Evolutionary conservation across 1,140 invertebrate species (phyloP).

Genomic region (Diuraphis noxia): DNA sequence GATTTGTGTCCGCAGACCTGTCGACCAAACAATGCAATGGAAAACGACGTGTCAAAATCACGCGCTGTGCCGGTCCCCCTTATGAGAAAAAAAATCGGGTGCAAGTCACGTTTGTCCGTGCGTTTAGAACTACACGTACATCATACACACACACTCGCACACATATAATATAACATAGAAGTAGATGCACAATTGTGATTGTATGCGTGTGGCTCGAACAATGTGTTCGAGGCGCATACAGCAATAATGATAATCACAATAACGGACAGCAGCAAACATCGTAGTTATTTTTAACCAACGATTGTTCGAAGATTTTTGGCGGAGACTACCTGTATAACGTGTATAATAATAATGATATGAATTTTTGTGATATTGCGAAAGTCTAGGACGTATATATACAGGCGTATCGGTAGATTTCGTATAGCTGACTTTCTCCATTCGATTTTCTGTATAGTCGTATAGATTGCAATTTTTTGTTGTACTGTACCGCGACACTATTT

Average conservation of each 20-base stretch:
- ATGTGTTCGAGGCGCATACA: background rate
- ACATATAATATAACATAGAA: background rate
- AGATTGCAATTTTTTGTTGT: too few species aligned
- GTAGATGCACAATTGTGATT: constrained; percentile 38
- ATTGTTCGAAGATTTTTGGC: constrained; percentile 12
- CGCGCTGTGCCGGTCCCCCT: background rate
- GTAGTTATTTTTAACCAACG: background rate
- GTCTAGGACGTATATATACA: background rate
- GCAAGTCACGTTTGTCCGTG: constrained; percentile 51
- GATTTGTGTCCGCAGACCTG: constrained; percentile 34
- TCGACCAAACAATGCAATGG: constrained; percentile 44
- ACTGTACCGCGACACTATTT: background rate
- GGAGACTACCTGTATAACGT: background rate
- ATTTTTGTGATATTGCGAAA: background rate
- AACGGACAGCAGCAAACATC: constrained; percentile 8
- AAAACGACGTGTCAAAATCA: constrained; percentile 54
- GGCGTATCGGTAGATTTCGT: background rate
- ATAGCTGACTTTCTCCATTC: background rate
- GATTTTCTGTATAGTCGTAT: background rate
- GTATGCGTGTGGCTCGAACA: constrained; percentile 11
- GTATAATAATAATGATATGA: background rate
- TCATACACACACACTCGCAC: background rate
- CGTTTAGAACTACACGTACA: background rate
- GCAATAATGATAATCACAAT: background rate
- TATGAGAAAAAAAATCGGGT: constrained; percentile 27